phyloP scores from a whole-genome alignment of 2,113 vertebrate species.

The Halichoeres trimaculatus region DNA sequence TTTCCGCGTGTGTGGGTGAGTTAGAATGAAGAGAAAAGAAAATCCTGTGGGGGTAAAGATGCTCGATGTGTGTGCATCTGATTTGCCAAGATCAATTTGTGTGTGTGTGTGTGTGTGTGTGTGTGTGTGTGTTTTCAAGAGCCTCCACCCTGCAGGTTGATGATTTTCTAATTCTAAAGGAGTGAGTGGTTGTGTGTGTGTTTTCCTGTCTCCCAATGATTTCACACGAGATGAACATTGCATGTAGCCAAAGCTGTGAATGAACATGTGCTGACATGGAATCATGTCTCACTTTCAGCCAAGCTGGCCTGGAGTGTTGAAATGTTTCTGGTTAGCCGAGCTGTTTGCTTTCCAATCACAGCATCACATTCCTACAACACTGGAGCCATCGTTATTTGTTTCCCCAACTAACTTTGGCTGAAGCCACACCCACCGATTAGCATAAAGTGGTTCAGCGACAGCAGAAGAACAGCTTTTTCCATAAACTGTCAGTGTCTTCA shows the following conservation, averaged over 20 bases:
- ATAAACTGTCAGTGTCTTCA: no score
- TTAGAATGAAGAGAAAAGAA: conserved; percentile 4
- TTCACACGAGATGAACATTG: conserved; percentile 19
- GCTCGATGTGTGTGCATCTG: neutral
- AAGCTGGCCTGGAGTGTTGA: conserved; percentile 1
- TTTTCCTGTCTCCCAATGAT: neutral
- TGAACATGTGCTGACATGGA: conserved; percentile 30
- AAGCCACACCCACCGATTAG: no score
- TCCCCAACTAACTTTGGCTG: no score
- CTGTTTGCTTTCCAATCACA: no score
- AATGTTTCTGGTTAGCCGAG: conserved; percentile 1
- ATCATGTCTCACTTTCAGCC: conserved; percentile 26
- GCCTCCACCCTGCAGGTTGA: neutral
- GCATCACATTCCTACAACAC: no score
- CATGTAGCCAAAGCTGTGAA: neutral
- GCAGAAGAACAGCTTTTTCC: no score
- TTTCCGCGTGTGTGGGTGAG: neutral
- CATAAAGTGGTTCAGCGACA: no score
- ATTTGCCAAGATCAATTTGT: neutral
- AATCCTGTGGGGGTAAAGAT: neutral
- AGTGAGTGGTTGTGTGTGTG: neutral
- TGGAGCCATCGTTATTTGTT: no score
- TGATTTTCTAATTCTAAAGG: conserved; percentile 10
- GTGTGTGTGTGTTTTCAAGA: neutral
- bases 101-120: conserved; percentile 8